These are phyloP conservation scores for Fregetta grallaria DNA, from an alignment of 2,113 vertebrate genomes.

Conservation along the genomic window DNA sequence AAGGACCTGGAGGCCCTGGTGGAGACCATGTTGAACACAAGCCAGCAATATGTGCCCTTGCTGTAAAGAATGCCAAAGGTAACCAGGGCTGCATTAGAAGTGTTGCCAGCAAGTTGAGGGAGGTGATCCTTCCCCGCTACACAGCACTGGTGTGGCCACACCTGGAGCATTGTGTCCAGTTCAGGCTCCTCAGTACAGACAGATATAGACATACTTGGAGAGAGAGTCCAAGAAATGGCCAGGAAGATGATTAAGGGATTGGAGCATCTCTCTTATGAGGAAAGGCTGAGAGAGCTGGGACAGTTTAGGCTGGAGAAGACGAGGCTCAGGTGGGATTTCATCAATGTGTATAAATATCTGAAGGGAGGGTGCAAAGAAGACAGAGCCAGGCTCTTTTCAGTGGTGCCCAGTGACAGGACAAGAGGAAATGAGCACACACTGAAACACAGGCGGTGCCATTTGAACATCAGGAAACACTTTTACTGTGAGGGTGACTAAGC, in stretches of 20 bases:
- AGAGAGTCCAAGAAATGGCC: background rate
- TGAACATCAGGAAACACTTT: background rate
- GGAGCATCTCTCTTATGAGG: background rate
- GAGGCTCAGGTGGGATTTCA: background rate
- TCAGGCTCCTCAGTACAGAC: background rate
- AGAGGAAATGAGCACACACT: background rate
- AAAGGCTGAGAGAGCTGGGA: background rate
- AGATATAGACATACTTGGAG: background rate
- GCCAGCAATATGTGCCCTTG: background rate
- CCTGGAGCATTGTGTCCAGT: background rate
- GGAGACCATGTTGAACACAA: background rate
- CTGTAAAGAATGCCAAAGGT: background rate
- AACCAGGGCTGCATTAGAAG: background rate
- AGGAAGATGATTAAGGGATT: background rate
- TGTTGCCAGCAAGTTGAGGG: background rate
- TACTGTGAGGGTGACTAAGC: background rate
- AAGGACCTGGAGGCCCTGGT: background rate
- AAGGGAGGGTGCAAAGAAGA: background rate
- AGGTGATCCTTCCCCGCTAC: background rate
- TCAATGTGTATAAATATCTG: background rate
- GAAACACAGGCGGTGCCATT: accelerated
- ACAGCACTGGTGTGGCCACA: background rate
- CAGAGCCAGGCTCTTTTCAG: background rate
- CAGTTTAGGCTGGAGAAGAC: background rate
- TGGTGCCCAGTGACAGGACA: background rate